These are phyloP conservation scores for Xiphias gladius DNA, from an alignment of 2,113 vertebrate species.

Conservation along the genomic window DNA sequence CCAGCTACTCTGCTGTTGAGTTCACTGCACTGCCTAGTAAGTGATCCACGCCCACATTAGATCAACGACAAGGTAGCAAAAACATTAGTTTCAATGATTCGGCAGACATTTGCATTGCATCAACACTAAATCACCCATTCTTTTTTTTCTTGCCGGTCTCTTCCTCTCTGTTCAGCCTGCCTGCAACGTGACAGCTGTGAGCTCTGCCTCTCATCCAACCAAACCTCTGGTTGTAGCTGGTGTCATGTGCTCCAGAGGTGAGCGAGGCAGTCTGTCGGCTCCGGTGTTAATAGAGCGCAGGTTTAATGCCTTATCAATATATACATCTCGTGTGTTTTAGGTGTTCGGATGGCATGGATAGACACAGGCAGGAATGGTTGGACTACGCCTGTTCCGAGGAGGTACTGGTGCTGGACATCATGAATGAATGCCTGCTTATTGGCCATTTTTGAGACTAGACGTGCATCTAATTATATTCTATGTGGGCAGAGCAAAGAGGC, in stretches of 20 bases:
- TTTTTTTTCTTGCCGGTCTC: not conserved
- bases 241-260: slow-evolving; percentile 95
- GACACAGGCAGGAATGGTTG: slow-evolving; percentile 95
- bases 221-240: slow-evolving; percentile 93
- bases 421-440: not conserved
- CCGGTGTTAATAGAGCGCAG: not conserved
- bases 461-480: not conserved
- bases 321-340: slow-evolving; percentile 74
- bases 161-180: slow-evolving; percentile 84
- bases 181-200: slow-evolving; percentile 91
- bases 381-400: slow-evolving; percentile 89
- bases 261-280: not conserved
- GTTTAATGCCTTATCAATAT: not conserved
- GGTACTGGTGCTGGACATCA: slow-evolving; percentile 78
- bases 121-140: not conserved
- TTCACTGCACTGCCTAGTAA: slow-evolving; percentile 94
- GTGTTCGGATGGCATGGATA: slow-evolving; percentile 95
- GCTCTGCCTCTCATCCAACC: slow-evolving; percentile 85
- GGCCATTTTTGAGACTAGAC: not conserved
- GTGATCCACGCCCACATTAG: slow-evolving; percentile 47
- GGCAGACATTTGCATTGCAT: not conserved
- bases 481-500: slow-evolving; percentile 77
- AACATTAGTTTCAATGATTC: not conserved
- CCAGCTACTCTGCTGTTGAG: slow-evolving; percentile 88
- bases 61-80: not conserved